Conservation (phyloP, 2,113 vertebrate species). For the Scolopax mira region DNA sequence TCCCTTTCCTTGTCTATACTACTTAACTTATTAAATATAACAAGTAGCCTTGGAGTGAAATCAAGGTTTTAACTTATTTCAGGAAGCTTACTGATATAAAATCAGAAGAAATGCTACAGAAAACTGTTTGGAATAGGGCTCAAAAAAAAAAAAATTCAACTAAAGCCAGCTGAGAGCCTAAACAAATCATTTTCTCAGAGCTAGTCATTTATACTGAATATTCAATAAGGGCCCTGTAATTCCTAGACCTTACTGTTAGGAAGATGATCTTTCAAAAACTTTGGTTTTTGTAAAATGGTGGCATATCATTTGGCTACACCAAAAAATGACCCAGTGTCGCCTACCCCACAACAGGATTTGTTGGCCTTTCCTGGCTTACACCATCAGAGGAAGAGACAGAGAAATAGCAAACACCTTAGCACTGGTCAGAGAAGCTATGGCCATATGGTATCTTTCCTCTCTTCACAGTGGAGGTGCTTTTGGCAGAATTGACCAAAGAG, state of each 20-base stretch:
- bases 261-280: background rate
- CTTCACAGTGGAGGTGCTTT: background rate
- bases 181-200: background rate
- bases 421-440: background rate
- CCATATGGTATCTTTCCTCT: background rate
- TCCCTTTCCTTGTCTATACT: background rate
- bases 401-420: background rate
- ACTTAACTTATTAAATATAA: background rate
- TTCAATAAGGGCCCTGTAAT: background rate
- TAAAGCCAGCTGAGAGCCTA: background rate
- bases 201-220: background rate
- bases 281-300: background rate
- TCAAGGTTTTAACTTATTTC: slow-evolving; percentile 34
- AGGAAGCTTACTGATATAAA: background rate
- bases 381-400: background rate
- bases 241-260: background rate
- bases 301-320: background rate
- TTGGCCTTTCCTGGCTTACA: background rate
- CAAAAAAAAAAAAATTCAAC: background rate
- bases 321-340: background rate
- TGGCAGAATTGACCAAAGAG: background rate
- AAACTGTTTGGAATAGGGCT: background rate
- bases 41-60: background rate
- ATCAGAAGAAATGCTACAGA: background rate
- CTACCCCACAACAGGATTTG: background rate